Evolutionary conservation across 2,888 invertebrate genomes (phyloP).

Genomic region (Drosophila buzzatii): DNA sequence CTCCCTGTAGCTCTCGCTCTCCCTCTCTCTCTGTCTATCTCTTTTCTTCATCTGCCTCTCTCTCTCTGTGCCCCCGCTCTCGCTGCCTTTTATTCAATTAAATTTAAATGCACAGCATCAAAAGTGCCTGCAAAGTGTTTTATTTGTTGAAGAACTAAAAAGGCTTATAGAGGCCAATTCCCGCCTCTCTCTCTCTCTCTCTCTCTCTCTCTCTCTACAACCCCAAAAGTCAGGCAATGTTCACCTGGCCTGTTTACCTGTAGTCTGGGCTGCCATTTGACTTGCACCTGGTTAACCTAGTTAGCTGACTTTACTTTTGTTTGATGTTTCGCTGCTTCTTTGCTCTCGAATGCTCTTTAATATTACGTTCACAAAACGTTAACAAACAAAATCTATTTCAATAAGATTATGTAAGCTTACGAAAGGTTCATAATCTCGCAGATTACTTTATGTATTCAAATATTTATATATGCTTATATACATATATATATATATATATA

Average conservation of each 20-base stretch:
- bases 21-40: neutral
- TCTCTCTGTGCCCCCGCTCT: neutral
- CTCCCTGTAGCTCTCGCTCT: neutral
- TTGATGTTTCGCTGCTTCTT: slow-evolving; percentile 61
- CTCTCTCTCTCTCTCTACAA: neutral
- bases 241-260: slow-evolving; percentile 19
- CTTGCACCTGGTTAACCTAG: slow-evolving; percentile 61
- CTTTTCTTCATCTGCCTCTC: neutral
- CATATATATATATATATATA: neutral
- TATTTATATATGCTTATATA: neutral
- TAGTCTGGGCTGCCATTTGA: slow-evolving; percentile 32
- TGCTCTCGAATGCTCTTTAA: slow-evolving; percentile 22
- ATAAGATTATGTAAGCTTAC: neutral
- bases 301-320: slow-evolving; percentile 57
- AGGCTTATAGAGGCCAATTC: slow-evolving; percentile 59
- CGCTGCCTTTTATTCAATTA: slow-evolving; percentile 59
- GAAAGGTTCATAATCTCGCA: neutral
- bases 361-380: neutral
- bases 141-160: slow-evolving; percentile 7
- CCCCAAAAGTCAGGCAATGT: neutral
- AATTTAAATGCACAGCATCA: slow-evolving; percentile 44
- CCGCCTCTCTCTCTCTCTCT: neutral
- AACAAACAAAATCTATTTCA: slow-evolving; percentile 2
- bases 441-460: neutral
- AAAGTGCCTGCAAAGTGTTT: slow-evolving; percentile 36